These are phyloP conservation scores for Actinopyga echinites DNA, from an alignment of 53 echinoderm and acorn worm genomes.

Conservation along the genomic window DNA sequence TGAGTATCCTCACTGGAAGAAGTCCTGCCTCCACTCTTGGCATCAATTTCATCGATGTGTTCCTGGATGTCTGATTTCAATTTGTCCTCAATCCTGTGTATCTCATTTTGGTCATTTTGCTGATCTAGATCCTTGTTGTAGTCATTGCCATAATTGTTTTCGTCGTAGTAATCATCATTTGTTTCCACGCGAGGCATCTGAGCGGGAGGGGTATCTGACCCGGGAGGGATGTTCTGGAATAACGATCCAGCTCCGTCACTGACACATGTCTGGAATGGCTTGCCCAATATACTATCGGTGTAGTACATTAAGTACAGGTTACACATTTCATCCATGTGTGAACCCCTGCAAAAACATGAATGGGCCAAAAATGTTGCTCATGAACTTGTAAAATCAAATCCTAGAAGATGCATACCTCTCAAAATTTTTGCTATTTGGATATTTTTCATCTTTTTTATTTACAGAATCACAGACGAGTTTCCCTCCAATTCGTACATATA, in stretches of 20 bases:
- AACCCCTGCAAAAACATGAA: constrained; percentile 53
- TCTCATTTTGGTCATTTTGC: constrained; percentile 25
- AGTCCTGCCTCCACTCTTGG: neutral
- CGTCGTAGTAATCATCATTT: constrained; percentile 15
- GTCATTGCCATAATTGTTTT: constrained; percentile 10
- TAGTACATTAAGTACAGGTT: constrained; percentile 81
- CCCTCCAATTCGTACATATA: no score
- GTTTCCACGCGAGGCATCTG: neutral
- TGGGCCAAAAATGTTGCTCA: no score
- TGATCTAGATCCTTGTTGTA: neutral
- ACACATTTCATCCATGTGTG: constrained; percentile 72
- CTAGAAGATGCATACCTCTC: no score
- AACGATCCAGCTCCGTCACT: constrained; percentile 31
- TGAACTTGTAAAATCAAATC: no score
- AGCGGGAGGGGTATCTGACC: constrained; percentile 47
- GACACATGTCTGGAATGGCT: constrained; percentile 68
- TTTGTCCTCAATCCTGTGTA: neutral
- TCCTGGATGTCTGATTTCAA: neutral
- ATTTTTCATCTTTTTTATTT: no score
- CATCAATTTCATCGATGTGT: constrained; percentile 2
- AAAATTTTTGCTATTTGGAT: no score
- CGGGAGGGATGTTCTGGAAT: constrained; percentile 63
- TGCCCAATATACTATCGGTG: constrained; percentile 63
- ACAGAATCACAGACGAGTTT: no score
- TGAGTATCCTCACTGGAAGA: neutral